Base-by-base conservation (phyloP, 1,140 invertebrate species). In the Drosophila sp. region DNA sequence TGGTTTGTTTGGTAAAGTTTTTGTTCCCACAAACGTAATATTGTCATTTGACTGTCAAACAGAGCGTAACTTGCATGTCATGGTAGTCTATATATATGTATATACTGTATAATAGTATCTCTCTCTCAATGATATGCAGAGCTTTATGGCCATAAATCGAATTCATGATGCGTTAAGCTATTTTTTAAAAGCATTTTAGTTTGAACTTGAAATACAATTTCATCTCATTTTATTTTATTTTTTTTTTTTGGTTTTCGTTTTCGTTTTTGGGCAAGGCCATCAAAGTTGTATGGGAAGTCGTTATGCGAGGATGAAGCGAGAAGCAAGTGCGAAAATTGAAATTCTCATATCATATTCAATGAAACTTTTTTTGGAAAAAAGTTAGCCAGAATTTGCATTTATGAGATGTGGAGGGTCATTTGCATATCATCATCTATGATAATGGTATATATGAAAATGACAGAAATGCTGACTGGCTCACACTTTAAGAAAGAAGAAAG, bases 61-160 rank as follows among this genome's bases (percentile, higher is more conserved):
- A 87, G 84, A 84, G 84, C 84, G 85, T 84, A 89, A 80, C 84
- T 64, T 66, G 62, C 69, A 65, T 78, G 85, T 78, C 84, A 87
- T 80, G 80, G 65, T 55, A 66, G 17, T 17, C 71, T 58, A 38
- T 69, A 25, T 47, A 58, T 33, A 17, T 17, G 29, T n/a, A 61
- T 33, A 69, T 10, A 38, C 11, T 61, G 60, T 38, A 64, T 70
- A 70, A 58, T 76, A 57, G 68, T 68, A n/a, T 55, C 27, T 54
- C 56, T n/a, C 70, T 38, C 56, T 58, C 57, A 62, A 63, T 71
- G 64, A 71, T 65, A 64, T 79, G 64, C 66, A 66, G 58, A 23
- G 68, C 30, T 35, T 65, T 72, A 54, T 76, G 63, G 41, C 67
- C 54, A 80, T 87, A 87, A 89, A 89, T 84, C 66, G 83, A 84